phyloP scores from a whole-genome alignment of 2,113 vertebrate species.

The Lynx canadensis region DNA sequence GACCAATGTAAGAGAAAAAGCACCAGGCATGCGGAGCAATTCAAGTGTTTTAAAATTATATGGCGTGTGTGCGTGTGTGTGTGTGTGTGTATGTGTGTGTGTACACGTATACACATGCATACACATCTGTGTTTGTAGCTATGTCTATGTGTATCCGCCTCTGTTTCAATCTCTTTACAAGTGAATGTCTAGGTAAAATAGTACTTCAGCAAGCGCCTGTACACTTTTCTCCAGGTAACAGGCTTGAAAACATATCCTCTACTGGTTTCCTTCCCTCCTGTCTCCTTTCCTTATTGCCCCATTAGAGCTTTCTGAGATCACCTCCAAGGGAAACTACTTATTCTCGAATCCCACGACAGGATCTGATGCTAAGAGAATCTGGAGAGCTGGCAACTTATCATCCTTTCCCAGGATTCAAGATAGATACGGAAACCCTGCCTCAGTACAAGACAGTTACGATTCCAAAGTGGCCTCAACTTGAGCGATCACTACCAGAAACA shows the following conservation, averaged over 20 bases:
- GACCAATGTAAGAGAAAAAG: not conserved
- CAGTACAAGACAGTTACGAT: not conserved
- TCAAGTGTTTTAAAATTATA: not conserved
- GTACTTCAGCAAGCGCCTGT: not conserved
- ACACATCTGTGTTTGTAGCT: not conserved
- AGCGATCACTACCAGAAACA: not conserved
- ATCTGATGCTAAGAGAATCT: not conserved
- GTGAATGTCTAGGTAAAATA: not conserved
- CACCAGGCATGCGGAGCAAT: not conserved
- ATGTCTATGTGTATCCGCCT: not conserved
- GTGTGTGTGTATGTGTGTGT: not conserved
- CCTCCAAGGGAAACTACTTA: not conserved
- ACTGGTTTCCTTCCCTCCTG: not conserved
- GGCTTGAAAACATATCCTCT: not conserved
- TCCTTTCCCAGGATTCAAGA: not conserved
- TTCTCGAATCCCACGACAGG: not conserved
- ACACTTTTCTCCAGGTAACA: not conserved
- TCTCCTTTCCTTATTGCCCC: not conserved
- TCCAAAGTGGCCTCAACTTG: not conserved
- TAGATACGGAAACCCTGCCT: not conserved
- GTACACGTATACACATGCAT: not conserved
- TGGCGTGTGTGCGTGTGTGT: not conserved
- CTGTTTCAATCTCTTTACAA: not conserved
- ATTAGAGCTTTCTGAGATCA: not conserved
- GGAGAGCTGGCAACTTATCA: not conserved